These are phyloP conservation scores for Hypselothyrea guttata DNA, from an alignment of 2,888 invertebrate genomes.

Conservation along the genomic window DNA sequence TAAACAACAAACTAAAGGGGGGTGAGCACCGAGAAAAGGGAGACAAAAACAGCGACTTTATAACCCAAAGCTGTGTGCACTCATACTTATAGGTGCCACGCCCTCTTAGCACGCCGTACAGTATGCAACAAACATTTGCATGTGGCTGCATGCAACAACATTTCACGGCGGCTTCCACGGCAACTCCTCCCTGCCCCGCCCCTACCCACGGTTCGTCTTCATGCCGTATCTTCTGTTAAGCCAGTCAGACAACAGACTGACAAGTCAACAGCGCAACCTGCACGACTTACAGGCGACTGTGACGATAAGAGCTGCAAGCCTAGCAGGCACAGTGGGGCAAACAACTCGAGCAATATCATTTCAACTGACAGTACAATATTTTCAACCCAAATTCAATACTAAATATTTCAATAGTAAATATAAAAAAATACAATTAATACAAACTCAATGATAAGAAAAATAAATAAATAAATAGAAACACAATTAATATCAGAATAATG, in stretches of 20 bases:
- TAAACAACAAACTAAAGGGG: slow-evolving; percentile 32
- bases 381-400: too few species aligned
- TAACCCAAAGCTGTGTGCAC: slow-evolving; percentile 9
- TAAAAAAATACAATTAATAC: too few species aligned
- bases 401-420: background rate
- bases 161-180: slow-evolving; percentile 1
- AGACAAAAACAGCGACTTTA: slow-evolving; percentile 2
- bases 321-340: slow-evolving; percentile 21
- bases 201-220: background rate
- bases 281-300: slow-evolving; percentile 42
- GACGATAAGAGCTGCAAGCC: slow-evolving; percentile 18
- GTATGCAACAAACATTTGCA: slow-evolving; percentile 53
- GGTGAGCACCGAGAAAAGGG: slow-evolving; percentile 10
- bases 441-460: too few species aligned
- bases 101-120: slow-evolving; percentile 30
- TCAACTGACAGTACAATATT: background rate
- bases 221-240: slow-evolving; percentile 9
- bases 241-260: slow-evolving; percentile 43
- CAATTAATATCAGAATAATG: too few species aligned
- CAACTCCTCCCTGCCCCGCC: background rate
- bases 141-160: slow-evolving; percentile 22
- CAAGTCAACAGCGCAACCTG: slow-evolving; percentile 68
- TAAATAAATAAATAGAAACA: too few species aligned
- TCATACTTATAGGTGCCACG: slow-evolving; percentile 30
- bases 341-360: too few species aligned